These are phyloP conservation scores for Catamblyrhynchus diadema DNA, from an alignment of 2,797 vertebrate genomes.

Conservation along the genomic window DNA sequence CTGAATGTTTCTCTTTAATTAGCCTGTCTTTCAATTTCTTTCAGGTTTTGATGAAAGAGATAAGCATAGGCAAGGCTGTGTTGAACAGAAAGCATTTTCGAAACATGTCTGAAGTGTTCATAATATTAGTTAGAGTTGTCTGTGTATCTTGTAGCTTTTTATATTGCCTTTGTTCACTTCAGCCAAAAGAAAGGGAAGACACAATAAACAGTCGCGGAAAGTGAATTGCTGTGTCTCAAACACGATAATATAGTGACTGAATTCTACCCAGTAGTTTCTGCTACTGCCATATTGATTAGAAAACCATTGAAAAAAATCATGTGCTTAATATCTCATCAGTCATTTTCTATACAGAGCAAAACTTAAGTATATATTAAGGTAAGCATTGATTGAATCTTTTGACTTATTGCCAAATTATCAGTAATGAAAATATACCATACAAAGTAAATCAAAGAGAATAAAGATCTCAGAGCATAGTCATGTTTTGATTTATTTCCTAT, in stretches of 20 bases:
- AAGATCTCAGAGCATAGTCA: background rate
- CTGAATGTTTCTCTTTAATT: slow-evolving; percentile 34
- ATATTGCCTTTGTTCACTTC: background rate
- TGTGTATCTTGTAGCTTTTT: background rate
- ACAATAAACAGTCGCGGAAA: background rate
- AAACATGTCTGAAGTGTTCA: background rate
- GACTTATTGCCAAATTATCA: background rate
- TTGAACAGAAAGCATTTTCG: background rate
- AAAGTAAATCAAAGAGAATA: background rate
- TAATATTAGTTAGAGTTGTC: background rate
- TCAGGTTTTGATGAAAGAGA: slow-evolving; percentile 27
- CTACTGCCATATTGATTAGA: background rate
- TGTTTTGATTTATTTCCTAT: background rate
- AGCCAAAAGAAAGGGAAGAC: background rate
- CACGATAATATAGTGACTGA: background rate
- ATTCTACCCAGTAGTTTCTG: background rate
- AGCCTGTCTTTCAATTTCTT: slow-evolving; percentile 34
- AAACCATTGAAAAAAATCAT: background rate
- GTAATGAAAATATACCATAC: background rate
- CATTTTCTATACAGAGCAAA: background rate
- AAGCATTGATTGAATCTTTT: background rate
- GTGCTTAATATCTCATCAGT: background rate
- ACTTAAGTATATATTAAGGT: background rate
- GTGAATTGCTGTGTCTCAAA: background rate
- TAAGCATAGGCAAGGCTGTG: background rate